A percentile compares a stretch with the other conserved stretches of the same genome.
phyloP scores from a whole-genome alignment of 2,888 invertebrate genomes.

The Listrodromus nycthemerus region DNA sequence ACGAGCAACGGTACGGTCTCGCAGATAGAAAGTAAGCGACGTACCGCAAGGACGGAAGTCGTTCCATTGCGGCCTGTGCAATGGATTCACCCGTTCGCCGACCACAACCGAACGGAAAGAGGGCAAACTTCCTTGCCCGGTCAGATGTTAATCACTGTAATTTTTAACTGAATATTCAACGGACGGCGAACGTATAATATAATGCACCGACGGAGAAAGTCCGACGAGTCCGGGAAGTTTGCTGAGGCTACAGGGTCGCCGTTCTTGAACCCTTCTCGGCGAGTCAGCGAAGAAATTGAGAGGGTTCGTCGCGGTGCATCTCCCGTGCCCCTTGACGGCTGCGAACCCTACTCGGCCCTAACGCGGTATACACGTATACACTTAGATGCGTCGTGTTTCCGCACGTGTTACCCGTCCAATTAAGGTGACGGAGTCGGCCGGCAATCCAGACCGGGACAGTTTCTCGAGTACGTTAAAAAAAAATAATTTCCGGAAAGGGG shows the following conservation, averaged over 20 bases:
- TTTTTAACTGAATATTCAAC: slow-evolving; percentile 7
- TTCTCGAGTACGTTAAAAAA: slow-evolving; percentile 27
- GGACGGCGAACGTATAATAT: slow-evolving; percentile 2
- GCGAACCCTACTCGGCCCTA: slow-evolving; percentile 28
- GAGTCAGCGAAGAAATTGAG: slow-evolving; percentile 58
- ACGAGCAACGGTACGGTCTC: not conserved
- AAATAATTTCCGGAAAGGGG: slow-evolving; percentile 14
- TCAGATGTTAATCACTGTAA: slow-evolving; percentile 38
- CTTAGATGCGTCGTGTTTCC: slow-evolving; percentile 42
- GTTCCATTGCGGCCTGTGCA: slow-evolving; percentile 4
- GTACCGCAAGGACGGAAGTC: slow-evolving; percentile 8
- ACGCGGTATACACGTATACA: slow-evolving; percentile 25
- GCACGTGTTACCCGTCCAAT: slow-evolving; percentile 67
- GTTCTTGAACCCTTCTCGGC: slow-evolving; percentile 48
- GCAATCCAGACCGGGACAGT: slow-evolving; percentile 23
- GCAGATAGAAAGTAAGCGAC: not conserved
- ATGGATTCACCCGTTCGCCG: slow-evolving; percentile 10
- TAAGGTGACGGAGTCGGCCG: slow-evolving; percentile 49
- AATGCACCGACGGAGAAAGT: slow-evolving; percentile 21
- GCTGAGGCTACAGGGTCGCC: slow-evolving; percentile 31
- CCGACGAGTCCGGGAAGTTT: not conserved
- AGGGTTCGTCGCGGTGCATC: slow-evolving; percentile 38
- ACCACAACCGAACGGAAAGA: not conserved
- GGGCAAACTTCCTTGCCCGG: slow-evolving; percentile 11
- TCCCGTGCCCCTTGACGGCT: slow-evolving; percentile 43